Evolutionary conservation across 2,888 invertebrate genomes (phyloP).

Genomic region (Parnassius glacialis): DNA sequence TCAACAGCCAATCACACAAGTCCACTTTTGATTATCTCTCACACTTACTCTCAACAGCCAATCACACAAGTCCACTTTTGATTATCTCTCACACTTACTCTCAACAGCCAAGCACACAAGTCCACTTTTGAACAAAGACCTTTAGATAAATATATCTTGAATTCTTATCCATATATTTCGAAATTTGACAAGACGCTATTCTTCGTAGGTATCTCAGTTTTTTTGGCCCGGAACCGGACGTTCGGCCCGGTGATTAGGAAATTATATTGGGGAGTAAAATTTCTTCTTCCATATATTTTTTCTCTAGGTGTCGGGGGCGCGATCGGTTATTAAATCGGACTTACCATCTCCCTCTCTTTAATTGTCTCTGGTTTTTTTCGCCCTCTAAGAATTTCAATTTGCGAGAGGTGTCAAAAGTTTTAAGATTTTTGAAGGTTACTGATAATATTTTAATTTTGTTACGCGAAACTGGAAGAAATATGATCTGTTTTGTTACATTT

Average conservation of each 20-base stretch:
- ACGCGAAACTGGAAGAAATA: too few species aligned
- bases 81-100: too few species aligned
- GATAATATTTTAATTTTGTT: background rate
- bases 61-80: too few species aligned
- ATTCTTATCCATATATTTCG: constrained; percentile 52
- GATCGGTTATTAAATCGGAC: constrained; percentile 78
- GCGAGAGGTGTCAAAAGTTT: constrained; percentile 19
- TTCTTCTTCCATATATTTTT: constrained; percentile 53
- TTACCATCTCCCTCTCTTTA: constrained; percentile 60
- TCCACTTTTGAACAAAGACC: too few species aligned
- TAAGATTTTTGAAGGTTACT: constrained; percentile 3
- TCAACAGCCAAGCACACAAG: too few species aligned
- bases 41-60: too few species aligned
- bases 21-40: too few species aligned
- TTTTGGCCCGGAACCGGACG: constrained; percentile 74
- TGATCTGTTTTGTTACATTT: too few species aligned
- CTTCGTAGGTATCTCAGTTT: constrained; percentile 65
- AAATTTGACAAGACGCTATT: constrained; percentile 55
- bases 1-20: too few species aligned
- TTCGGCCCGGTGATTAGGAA: constrained; percentile 76
- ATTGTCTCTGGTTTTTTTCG: constrained; percentile 49
- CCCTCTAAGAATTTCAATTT: constrained; percentile 25
- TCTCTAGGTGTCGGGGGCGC: constrained; percentile 60
- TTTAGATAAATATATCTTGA: too few species aligned
- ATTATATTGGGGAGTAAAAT: constrained; percentile 71